Evolutionary conservation across 1,140 invertebrate genomes (phyloP).

Genomic region (Prorops nasuta): DNA sequence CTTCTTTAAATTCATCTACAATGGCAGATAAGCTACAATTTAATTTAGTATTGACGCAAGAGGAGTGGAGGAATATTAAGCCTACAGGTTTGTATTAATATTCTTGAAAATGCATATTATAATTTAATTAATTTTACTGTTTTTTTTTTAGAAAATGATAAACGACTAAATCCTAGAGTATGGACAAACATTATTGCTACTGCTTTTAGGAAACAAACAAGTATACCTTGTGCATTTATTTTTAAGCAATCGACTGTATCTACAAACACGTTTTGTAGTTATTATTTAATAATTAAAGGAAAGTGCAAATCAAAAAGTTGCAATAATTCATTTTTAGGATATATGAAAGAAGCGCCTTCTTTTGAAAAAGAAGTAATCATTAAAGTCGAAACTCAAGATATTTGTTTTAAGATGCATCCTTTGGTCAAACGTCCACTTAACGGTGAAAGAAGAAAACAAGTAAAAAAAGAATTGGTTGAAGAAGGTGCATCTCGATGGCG

Average conservation of each 20-base stretch:
- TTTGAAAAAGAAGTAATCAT: not conserved
- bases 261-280: not conserved
- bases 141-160: not conserved
- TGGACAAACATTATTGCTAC: not conserved
- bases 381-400: conserved; percentile 8
- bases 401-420: not conserved
- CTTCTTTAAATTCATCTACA: not conserved
- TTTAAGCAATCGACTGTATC: not conserved
- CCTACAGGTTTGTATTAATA: too few species aligned
- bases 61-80: not conserved
- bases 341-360: not conserved
- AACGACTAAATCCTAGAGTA: not conserved
- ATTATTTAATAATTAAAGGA: not conserved
- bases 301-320: conserved; percentile 10
- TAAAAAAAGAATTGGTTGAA: not conserved
- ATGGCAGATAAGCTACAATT: not conserved
- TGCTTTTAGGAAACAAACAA: not conserved
- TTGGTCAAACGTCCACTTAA: conserved; percentile 6
- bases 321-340: conserved; percentile 10
- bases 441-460: not conserved
- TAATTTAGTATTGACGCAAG: not conserved
- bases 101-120: too few species aligned
- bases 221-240: not conserved
- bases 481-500: conserved; percentile 1
- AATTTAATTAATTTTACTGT: too few species aligned